phyloP scores from a whole-genome alignment of 2,888 invertebrate species.

The Salticus scenicus region DNA sequence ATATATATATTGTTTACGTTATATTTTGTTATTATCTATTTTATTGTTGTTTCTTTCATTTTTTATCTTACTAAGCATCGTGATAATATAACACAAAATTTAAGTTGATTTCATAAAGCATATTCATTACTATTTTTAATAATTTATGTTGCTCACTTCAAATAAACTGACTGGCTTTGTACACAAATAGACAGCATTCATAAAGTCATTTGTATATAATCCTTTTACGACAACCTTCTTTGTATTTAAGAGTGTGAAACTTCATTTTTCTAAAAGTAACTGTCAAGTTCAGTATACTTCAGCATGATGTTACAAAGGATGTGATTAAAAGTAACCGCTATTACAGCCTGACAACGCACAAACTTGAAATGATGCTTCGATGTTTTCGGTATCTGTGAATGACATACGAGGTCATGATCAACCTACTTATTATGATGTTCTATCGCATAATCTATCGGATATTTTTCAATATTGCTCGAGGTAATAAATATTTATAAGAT shows the following conservation, averaged over 20 bases:
- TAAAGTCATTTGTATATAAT: not conserved
- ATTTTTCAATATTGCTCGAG: too few species aligned
- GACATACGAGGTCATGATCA: conserved; percentile 41
- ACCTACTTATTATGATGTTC: conserved; percentile 20
- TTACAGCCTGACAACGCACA: conserved; percentile 23
- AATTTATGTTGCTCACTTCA: too few species aligned
- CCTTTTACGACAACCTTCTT: not conserved
- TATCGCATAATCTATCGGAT: too few species aligned
- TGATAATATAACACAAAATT: too few species aligned
- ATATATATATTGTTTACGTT: too few species aligned
- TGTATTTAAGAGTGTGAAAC: not conserved
- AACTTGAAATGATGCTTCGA: not conserved
- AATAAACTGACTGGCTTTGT: not conserved
- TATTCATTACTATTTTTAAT: too few species aligned
- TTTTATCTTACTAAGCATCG: too few species aligned
- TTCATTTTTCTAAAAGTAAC: not conserved
- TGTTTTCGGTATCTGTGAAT: conserved; percentile 22
- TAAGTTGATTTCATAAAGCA: too few species aligned
- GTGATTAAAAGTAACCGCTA: conserved; percentile 38
- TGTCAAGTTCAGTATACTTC: not conserved
- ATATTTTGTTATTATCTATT: too few species aligned
- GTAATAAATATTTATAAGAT: too few species aligned
- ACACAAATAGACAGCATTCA: not conserved
- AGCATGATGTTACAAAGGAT: conserved; percentile 13
- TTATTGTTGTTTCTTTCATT: too few species aligned